Evolutionary conservation across 2,113 vertebrate genomes (phyloP), one percentile per base, ranked within the genome.

Genomic region (Heterotilapia buettikoferi): DNA sequence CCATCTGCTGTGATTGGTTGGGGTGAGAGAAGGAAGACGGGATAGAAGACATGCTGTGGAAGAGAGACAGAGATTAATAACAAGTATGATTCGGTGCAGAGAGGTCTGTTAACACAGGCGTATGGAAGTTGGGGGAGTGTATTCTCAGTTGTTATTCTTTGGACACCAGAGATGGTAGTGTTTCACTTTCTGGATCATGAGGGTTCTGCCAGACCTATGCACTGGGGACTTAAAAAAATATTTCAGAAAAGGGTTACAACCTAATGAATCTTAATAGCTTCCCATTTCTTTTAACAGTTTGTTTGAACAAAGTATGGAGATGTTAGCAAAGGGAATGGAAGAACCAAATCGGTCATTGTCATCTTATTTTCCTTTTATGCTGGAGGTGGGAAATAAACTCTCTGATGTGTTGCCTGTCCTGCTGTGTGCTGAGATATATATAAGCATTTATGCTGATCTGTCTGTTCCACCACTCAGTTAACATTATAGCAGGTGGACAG

Each of bases 1-100:
- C 18, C 31, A 63, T 36, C 59, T 63, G 59, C 29, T 19, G 59
- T 1, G 29, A 63, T 0, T 0, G 29, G 31, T 63, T 36, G 59
- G 31, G 31, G 59, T 5, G 59, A 63, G 18, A 63, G 9, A 66
- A n/a, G 6, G 6, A 66, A 66, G 10, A 66, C 31, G n/a, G 61
- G 31, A 66, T 66, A 36, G 24, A 36, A 36, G 31, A 3, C 61
- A 66, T 0, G 6, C 31, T 38, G 31, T 66, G 61, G 61, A 38
- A n/a, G 61, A 38, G 31, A 66, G 0, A 36, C 31, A 36, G 2
- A 36, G 31, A 0, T 66, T 66, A 66, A 66, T 66, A 66, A n/a
- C 61, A 66, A 3, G 2, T 66, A 66, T 66, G 31, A 66, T n/a
- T 36, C 19, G 0, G 0, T 63, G 59, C 31, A n/a, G 61, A 36